Conservation (phyloP, 2,113 vertebrate species). For the Sphyrna mokarran region DNA sequence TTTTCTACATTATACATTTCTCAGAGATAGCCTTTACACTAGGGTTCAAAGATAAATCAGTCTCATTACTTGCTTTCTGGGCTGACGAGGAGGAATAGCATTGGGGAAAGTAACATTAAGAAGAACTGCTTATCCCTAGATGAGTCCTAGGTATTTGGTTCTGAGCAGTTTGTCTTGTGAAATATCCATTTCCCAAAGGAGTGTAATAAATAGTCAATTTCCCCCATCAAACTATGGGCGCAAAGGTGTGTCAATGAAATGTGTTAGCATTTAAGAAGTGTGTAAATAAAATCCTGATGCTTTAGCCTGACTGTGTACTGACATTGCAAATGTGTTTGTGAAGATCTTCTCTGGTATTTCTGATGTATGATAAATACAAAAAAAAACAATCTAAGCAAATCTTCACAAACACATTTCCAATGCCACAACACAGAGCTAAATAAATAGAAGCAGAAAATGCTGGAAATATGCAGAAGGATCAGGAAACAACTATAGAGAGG, state of each 20-base stretch:
- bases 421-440: neutral
- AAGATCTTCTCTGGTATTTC: neutral
- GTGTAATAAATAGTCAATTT: neutral
- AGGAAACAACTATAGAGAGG: neutral
- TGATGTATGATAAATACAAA: neutral
- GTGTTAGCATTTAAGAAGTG: neutral
- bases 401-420: neutral
- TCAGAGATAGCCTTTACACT: conserved; percentile 3
- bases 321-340: neutral
- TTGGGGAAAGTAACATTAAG: neutral
- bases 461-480: neutral
- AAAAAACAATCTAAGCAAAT: neutral
- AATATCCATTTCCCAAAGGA: neutral
- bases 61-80: neutral
- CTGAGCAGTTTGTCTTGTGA: neutral
- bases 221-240: neutral
- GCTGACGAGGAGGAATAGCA: neutral
- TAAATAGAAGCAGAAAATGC: neutral
- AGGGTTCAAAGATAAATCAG: neutral
- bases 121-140: neutral
- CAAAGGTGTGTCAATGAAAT: neutral
- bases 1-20: neutral
- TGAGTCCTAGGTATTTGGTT: conserved; percentile 2
- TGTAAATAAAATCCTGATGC: neutral
- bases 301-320: neutral